These are phyloP conservation scores for Catonia carolina DNA, from an alignment of 2,888 invertebrate species.

Conservation along the genomic window DNA sequence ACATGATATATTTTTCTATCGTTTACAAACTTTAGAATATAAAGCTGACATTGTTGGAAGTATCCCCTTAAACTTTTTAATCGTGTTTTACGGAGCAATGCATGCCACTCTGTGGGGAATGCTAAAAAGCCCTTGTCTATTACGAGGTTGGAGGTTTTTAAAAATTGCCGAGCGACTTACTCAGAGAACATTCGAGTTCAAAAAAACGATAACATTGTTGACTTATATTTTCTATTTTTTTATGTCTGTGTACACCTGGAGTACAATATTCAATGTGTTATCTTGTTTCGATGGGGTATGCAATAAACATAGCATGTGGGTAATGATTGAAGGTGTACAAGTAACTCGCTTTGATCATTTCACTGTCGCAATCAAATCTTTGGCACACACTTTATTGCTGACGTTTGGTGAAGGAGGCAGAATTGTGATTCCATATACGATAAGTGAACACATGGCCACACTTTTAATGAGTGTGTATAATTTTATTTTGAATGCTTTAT, in stretches of 20 bases:
- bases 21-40: background rate
- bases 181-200: too few species aligned
- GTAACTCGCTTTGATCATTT: too few species aligned
- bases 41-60: background rate
- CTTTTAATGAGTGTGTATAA: too few species aligned
- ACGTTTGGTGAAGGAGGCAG: too few species aligned
- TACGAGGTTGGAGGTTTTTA: background rate
- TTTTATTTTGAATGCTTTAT: too few species aligned
- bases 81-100: background rate
- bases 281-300: background rate
- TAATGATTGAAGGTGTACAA: background rate
- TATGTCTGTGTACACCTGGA: background rate
- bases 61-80: background rate
- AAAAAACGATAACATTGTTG: too few species aligned
- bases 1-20: constrained; percentile 5
- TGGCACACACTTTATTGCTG: too few species aligned
- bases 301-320: background rate
- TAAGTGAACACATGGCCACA: too few species aligned
- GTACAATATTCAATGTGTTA: background rate
- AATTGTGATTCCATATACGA: too few species aligned
- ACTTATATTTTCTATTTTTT: background rate
- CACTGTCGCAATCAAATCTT: too few species aligned
- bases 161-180: too few species aligned
- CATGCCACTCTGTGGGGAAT: background rate
- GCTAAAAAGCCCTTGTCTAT: background rate